Evolutionary conservation across 1,140 invertebrate genomes (phyloP).

Genomic region (Platyura marginata): DNA sequence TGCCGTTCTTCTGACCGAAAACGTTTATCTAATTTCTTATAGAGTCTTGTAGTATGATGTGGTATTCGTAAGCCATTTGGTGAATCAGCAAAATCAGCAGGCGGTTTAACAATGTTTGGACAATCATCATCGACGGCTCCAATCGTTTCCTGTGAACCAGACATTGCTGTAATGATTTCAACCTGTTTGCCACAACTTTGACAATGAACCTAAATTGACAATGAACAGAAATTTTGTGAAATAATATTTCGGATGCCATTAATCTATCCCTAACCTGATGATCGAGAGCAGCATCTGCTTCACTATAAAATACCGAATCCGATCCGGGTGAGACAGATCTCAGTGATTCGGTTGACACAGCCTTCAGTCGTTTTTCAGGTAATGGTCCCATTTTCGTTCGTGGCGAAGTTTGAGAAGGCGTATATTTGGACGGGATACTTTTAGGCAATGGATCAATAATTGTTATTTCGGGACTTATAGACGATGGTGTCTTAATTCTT

Average conservation of each 20-base stretch:
- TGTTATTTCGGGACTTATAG: slow-evolving; percentile 7
- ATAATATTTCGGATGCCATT: no score
- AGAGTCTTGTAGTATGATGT: slow-evolving; percentile 34
- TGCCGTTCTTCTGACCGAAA: slow-evolving; percentile 63
- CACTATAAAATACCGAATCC: slow-evolving; percentile 75
- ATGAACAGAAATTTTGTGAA: no score
- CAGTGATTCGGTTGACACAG: slow-evolving; percentile 65
- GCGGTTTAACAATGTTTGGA: slow-evolving; percentile 65
- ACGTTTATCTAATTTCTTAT: slow-evolving; percentile 65
- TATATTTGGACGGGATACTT: slow-evolving; percentile 8
- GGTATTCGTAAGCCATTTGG: slow-evolving; percentile 34
- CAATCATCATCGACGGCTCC: slow-evolving; percentile 11
- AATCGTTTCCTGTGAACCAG: slow-evolving; percentile 21
- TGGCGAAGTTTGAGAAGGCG: slow-evolving; percentile 9
- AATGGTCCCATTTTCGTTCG: slow-evolving; percentile 25
- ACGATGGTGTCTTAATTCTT: neutral
- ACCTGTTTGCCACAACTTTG: slow-evolving; percentile 64
- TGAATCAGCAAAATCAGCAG: slow-evolving; percentile 71
- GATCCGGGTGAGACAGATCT: slow-evolving; percentile 70
- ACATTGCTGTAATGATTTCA: slow-evolving; percentile 31
- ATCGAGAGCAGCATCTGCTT: slow-evolving; percentile 33
- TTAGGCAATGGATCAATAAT: slow-evolving; percentile 8
- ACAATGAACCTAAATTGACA: slow-evolving; percentile 38
- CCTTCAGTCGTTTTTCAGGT: slow-evolving; percentile 40
- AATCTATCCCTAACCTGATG: slow-evolving; percentile 14